These are phyloP conservation scores for Elachura formosa DNA, from an alignment of 2,113 vertebrate species.

Conservation along the genomic window DNA sequence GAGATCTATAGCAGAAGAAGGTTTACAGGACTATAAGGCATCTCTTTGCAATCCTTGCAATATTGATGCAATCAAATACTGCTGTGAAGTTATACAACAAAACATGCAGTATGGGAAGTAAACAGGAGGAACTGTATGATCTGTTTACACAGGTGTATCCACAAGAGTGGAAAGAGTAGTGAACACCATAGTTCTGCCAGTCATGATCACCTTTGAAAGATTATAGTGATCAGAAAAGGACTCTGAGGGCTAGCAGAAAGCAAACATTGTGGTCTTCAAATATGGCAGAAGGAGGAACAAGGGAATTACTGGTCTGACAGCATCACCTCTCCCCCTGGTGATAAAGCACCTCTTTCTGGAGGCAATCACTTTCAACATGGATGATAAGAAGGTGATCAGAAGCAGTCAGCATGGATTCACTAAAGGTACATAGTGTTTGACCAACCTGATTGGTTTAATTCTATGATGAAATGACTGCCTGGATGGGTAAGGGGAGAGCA, in stretches of 20 bases:
- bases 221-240: neutral
- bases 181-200: neutral
- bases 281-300: neutral
- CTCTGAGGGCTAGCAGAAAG: neutral
- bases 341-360: neutral
- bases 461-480: neutral
- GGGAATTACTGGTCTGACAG: neutral
- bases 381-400: neutral
- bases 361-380: neutral
- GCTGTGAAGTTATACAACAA: neutral
- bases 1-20: neutral
- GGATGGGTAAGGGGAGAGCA: neutral
- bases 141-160: neutral
- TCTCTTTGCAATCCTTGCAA: neutral
- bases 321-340: neutral
- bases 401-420: neutral
- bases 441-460: neutral
- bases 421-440: neutral
- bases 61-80: neutral
- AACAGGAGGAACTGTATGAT: neutral
- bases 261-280: neutral
- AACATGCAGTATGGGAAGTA: neutral
- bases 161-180: neutral
- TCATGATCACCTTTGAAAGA: neutral
- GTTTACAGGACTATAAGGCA: neutral